A percentile compares a stretch with the other conserved stretches of the same genome.
phyloP scores from a whole-genome alignment of 1,140 invertebrate genomes.

The Lamellibrachia luymesi region DNA sequence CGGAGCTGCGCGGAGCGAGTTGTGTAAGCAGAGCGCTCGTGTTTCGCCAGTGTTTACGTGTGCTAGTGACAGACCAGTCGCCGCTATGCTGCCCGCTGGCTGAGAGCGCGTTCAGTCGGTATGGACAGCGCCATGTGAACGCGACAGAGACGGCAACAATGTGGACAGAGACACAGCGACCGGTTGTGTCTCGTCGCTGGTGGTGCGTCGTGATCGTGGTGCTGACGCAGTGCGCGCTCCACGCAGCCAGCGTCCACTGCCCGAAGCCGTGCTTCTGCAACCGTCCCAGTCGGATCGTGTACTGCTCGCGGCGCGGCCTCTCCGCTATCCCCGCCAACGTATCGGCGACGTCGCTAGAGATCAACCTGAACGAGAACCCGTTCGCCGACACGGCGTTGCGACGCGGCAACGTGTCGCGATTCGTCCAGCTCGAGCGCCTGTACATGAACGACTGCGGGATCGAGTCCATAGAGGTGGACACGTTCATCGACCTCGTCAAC shows the following conservation, averaged over 20 bases:
- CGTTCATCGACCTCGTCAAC: constrained; percentile 46
- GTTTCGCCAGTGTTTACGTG: neutral
- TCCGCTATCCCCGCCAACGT: constrained; percentile 48
- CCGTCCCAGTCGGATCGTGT: constrained; percentile 45
- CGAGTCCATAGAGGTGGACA: constrained; percentile 47
- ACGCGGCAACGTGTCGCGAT: constrained; percentile 45
- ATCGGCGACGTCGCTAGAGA: constrained; percentile 45
- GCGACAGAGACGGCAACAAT: neutral
- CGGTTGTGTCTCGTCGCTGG: neutral
- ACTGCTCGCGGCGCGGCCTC: constrained; percentile 47
- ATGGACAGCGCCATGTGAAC: neutral
- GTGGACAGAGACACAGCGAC: neutral
- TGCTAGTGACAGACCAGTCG: neutral
- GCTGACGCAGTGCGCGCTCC: neutral
- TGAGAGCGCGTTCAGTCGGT: neutral
- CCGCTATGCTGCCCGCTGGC: neutral
- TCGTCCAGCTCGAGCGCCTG: constrained; percentile 44
- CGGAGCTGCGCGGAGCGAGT: neutral
- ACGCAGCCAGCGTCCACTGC: constrained; percentile 29
- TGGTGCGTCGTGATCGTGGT: neutral
- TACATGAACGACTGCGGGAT: constrained; percentile 54
- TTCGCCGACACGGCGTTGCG: constrained; percentile 41
- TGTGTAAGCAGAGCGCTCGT: neutral
- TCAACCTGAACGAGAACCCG: constrained; percentile 51
- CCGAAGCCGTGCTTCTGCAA: constrained; percentile 52